Evolutionary conservation across 2,113 vertebrate species (phyloP), one percentile per base, ranked within the genome.

Genomic region (Ciconia boyciana): DNA sequence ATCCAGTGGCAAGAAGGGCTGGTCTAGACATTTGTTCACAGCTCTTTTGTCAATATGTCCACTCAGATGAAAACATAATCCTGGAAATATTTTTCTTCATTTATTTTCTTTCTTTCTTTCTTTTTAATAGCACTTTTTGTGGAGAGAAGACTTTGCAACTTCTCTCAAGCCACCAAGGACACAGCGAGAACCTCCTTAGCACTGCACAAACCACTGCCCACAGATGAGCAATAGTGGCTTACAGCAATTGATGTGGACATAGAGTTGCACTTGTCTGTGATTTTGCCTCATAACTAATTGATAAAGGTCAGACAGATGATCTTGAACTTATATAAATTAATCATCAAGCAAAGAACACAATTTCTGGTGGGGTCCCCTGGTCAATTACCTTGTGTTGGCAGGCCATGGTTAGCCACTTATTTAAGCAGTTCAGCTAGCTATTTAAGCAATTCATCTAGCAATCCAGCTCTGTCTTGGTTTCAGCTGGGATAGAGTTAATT

Each of bases 201-300:
- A 65, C 41, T 15, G 8, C 32, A 46, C 22, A 87, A 68, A 78
- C 16, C 16, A 25, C 11, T 26, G 8, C 3, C 18, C 62, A 72
- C 11, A 55, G n/a, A 72, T 5, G 13, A 79, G 34, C 13, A 25
- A 34, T 20, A 55, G 13, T 2, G 9, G 3, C 7, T 80, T 92
- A 51, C 28, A 65, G 21, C 13, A 88, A 36, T 2, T 62, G 9
- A 25, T 65, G 31, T 3, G 11, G 41, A 64, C 0, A 0, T 9
- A 36, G 36, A 76, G 58, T 69, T 14, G 14, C 7, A 77, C 7
- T 87, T 82, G 13, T 43, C 48, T 14, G 2, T 86, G 28, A 66
- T 54, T 93, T 92, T 83, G 36, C 18, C 34, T 85, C 4, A 1
- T 41, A 55, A 85, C 15, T 76, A 51, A 90, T 39, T 65, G 49